phyloP scores from a whole-genome alignment of 2,888 invertebrate species.

The Sarcophaga rosellei region DNA sequence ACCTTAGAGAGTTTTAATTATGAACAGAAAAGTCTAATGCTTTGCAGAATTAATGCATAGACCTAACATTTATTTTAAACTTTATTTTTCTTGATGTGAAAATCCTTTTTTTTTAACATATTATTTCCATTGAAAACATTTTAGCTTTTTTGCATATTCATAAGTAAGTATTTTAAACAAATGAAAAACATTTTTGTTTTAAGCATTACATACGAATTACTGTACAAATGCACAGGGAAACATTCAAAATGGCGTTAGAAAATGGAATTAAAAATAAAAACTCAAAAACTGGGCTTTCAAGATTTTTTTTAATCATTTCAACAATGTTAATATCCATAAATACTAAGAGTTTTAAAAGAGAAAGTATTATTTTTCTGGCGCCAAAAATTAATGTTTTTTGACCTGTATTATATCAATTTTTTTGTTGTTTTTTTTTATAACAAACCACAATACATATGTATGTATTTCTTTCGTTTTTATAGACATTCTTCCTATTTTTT shows the following conservation, averaged over 20 bases:
- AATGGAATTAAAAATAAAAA: background rate
- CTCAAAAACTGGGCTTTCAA: background rate
- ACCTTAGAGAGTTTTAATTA: too few species aligned
- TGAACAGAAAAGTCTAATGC: too few species aligned
- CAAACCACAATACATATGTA: background rate
- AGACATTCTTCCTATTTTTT: constrained; percentile 36
- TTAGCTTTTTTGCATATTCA: constrained; percentile 39
- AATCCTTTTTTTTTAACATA: constrained; percentile 18
- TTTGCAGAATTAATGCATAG: background rate
- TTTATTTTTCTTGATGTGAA: constrained; percentile 5
- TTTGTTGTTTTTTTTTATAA: constrained; percentile 8
- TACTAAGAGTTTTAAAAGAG: background rate
- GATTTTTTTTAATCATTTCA: background rate
- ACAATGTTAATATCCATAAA: too few species aligned
- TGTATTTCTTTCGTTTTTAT: background rate
- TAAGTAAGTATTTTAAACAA: constrained; percentile 41
- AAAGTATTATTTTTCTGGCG: constrained; percentile 36
- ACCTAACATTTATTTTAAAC: background rate
- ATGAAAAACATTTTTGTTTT: background rate
- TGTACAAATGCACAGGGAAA: background rate
- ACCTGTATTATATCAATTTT: constrained; percentile 37
- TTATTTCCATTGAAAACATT: constrained; percentile 10
- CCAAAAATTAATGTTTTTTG: constrained; percentile 58
- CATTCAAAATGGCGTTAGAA: background rate
- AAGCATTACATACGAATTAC: background rate